Evolutionary conservation across 2,888 invertebrate genomes (phyloP).

Genomic region (Leucania comma): DNA sequence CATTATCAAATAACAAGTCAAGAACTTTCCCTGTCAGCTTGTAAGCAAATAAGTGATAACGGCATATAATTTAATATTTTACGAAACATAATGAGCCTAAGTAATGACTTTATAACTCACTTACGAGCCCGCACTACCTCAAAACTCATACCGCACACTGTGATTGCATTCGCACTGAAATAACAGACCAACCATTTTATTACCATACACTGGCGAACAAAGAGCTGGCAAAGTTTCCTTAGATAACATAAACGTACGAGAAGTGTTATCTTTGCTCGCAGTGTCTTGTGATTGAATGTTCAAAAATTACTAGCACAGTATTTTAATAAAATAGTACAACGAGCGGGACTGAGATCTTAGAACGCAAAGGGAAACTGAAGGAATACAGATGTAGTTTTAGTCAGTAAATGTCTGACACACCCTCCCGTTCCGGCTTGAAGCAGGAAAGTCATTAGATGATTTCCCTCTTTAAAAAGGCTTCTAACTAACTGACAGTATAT

Average conservation of each 20-base stretch:
- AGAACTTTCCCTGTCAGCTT: conserved; percentile 17
- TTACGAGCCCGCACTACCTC: conserved; percentile 25
- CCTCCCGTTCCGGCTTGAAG: too few species aligned
- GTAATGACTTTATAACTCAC: conserved; percentile 36
- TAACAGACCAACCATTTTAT: conserved; percentile 41
- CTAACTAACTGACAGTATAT: too few species aligned
- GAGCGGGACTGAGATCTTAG: not conserved
- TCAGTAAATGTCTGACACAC: too few species aligned
- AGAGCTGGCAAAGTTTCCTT: not conserved
- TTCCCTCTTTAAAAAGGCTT: too few species aligned
- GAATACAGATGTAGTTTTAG: too few species aligned
- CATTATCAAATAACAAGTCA: not conserved
- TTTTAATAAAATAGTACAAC: not conserved
- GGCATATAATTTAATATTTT: conserved; percentile 10
- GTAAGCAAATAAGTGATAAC: conserved; percentile 29
- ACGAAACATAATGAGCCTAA: conserved; percentile 26
- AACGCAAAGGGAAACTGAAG: too few species aligned
- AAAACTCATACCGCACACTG: conserved; percentile 53
- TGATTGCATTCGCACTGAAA: conserved; percentile 58
- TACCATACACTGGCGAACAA: conserved; percentile 44
- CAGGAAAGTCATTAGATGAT: too few species aligned
- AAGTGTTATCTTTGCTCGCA: conserved; percentile 21
- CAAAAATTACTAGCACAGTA: conserved; percentile 47
- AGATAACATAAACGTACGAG: not conserved
- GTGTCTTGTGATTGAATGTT: conserved; percentile 35